Evolutionary conservation across 2,113 vertebrate genomes (phyloP).

Genomic region (Epinephelus moara): DNA sequence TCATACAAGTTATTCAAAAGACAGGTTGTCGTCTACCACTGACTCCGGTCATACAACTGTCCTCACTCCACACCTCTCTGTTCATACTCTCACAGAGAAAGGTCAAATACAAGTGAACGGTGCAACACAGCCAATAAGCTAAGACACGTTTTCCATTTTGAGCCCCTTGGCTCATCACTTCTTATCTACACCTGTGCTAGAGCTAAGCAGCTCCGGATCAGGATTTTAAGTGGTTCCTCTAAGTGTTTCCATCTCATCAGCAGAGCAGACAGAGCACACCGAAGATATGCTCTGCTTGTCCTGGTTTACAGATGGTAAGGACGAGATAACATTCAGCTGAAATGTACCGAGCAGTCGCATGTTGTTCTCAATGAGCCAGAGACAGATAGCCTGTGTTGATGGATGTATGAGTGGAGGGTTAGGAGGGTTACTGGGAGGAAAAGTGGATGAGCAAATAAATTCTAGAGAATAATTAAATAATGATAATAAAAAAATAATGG

Average conservation of each 20-base stretch:
- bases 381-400: background rate
- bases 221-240: background rate
- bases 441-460: background rate
- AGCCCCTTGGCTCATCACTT: background rate
- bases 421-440: background rate
- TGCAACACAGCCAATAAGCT: background rate
- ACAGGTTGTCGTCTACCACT: background rate
- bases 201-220: conserved; percentile 4
- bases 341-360: background rate
- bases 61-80: background rate
- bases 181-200: background rate
- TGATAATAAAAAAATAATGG: too few relatives aligned
- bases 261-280: conserved; percentile 18
- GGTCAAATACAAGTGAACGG: background rate
- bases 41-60: background rate
- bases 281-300: conserved; percentile 6
- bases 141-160: too few relatives aligned
- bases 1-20: too few relatives aligned
- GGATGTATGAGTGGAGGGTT: background rate
- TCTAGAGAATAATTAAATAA: too few relatives aligned
- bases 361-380: conserved; percentile 14
- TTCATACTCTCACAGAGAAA: background rate
- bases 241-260: conserved; percentile 54
- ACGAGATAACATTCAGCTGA: conserved; percentile 17
- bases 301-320: conserved; percentile 25